Percentiles rank a stretch among this genome's conserved stretches.
phyloP scores from a whole-genome alignment of 1,140 invertebrate genomes.

The Dendrolimus kikuchii region DNA sequence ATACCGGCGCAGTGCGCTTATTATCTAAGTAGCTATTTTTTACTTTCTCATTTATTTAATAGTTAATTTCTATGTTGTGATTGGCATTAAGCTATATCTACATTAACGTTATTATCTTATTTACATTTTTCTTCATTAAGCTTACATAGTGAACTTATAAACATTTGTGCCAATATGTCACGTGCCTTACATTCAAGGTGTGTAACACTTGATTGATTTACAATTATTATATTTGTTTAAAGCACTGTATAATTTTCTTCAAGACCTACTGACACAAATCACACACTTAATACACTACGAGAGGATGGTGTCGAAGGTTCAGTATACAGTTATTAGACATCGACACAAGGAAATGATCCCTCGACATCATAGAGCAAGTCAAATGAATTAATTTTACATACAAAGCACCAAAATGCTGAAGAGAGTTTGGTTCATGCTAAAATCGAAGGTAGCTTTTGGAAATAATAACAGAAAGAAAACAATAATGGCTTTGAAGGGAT shows the following conservation, averaged over 20 bases:
- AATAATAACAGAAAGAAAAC: background rate
- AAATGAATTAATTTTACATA: slow-evolving; percentile 59
- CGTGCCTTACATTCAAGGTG: no score
- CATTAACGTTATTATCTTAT: background rate
- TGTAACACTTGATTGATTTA: no score
- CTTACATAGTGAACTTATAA: slow-evolving; percentile 11
- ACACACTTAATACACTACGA: slow-evolving; percentile 13
- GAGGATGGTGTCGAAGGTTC: slow-evolving; percentile 54
- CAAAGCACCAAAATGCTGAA: slow-evolving; percentile 29
- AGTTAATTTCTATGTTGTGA: no score
- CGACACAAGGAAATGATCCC: slow-evolving; percentile 30
- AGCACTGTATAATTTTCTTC: background rate
- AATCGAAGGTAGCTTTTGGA: slow-evolving; percentile 42
- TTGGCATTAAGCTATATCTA: slow-evolving; percentile 1
- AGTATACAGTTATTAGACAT: slow-evolving; percentile 34
- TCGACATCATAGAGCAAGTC: slow-evolving; percentile 65
- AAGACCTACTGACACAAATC: slow-evolving; percentile 26
- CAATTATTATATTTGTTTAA: no score
- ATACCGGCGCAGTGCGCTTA: no score
- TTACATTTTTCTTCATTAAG: slow-evolving; percentile 16
- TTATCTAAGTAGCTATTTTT: background rate
- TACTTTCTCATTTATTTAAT: background rate
- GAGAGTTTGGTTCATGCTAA: background rate
- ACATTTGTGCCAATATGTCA: slow-evolving; percentile 22
- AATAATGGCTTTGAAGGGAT: background rate